A percentile compares a stretch with the other conserved stretches of the same genome.
phyloP scores from a whole-genome alignment of 1,140 invertebrate genomes.

The Apis mellifera region Amel_HAv3.1 CM009931.2:5784501-5785000 shows the following conservation, averaged over 20 bases:
- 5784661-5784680: background rate
- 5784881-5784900: background rate
- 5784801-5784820: background rate
- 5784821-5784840: background rate
- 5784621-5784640: background rate
- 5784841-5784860: background rate
- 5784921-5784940: background rate
- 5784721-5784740: background rate
- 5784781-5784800: background rate
- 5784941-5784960: background rate
- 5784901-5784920: background rate
- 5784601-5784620: background rate
- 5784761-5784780: background rate
- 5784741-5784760: background rate
- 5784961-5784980: background rate
- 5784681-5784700: background rate
- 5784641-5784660: background rate
- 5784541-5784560: background rate
- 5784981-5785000: background rate
- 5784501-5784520: background rate
- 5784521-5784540: background rate
- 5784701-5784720: conserved; percentile 26
- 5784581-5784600: background rate
- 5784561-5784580: background rate
- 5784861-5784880: too few species aligned